Conservation (phyloP, 2,888 invertebrate species). For the Dryocosmus kuriphilus region DNA sequence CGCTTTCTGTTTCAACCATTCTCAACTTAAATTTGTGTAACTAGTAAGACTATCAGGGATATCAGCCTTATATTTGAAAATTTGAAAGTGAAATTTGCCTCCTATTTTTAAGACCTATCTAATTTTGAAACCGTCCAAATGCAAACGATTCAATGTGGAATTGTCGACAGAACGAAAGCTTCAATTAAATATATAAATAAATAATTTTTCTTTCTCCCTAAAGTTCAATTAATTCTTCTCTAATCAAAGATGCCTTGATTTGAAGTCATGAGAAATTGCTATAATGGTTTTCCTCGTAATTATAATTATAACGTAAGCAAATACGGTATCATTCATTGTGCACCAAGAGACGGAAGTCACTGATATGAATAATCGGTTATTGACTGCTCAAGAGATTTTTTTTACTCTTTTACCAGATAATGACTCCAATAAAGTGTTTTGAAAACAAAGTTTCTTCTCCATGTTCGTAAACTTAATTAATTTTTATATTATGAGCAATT, state of each 20-base stretch:
- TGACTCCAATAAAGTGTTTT: not conserved
- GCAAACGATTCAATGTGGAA: no score
- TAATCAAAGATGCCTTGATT: not conserved
- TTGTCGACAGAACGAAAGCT: no score
- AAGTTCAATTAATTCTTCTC: not conserved
- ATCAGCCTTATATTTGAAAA: no score
- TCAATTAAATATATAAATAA: no score
- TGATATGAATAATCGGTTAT: conserved; percentile 69
- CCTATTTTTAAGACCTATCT: no score
- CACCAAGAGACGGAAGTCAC: conserved; percentile 55
- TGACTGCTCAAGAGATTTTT: conserved; percentile 58
- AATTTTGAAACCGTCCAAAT: no score
- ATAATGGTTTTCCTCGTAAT: conserved; percentile 16
- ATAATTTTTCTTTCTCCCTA: not conserved
- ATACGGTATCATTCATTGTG: conserved; percentile 42
- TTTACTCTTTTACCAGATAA: conserved; percentile 4
- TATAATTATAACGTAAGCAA: conserved; percentile 12
- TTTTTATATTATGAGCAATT: not conserved
- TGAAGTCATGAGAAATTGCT: not conserved
- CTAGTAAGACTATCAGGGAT: no score
- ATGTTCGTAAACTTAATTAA: not conserved
- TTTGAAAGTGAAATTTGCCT: no score
- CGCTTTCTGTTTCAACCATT: no score
- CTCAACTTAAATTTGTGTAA: no score
- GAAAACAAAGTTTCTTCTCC: conserved; percentile 20